These are phyloP conservation scores for Trissolcus japonicus DNA, from an alignment of 2,888 invertebrate genomes.

Conservation along the genomic window DNA sequence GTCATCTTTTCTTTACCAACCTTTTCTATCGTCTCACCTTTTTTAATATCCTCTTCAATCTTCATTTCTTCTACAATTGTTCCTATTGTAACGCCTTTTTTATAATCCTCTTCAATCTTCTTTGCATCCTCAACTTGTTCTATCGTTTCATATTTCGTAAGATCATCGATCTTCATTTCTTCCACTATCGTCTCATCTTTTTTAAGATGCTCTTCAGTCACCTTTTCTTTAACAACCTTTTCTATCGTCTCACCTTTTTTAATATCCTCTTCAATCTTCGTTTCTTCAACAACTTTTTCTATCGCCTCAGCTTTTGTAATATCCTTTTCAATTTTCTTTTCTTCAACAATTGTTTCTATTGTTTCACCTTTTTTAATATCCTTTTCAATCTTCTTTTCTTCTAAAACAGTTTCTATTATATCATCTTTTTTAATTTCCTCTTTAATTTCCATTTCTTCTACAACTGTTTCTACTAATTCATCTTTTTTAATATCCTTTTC, in stretches of 20 bases:
- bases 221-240: conserved; percentile 6
- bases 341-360: not conserved
- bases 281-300: conserved; percentile 7
- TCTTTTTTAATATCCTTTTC: not conserved
- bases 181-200: conserved; percentile 2
- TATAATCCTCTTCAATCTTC: conserved; percentile 9
- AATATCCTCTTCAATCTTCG: not conserved
- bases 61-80: conserved; percentile 1
- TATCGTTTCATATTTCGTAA: not conserved
- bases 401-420: conserved; percentile 8
- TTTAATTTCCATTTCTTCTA: not conserved
- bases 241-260: not conserved
- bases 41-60: not conserved
- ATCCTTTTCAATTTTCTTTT: not conserved
- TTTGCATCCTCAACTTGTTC: not conserved
- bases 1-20: conserved; percentile 13
- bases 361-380: not conserved
- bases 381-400: not conserved
- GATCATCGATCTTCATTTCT: conserved; percentile 23
- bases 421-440: conserved; percentile 2
- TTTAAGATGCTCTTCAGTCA: conserved; percentile 18
- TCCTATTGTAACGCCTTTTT: not conserved
- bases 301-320: not conserved
- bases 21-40: not conserved
- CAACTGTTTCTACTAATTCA: conserved; percentile 12